phyloP scores from a whole-genome alignment of 2,113 vertebrate species.

The Noturus placidus region DNA sequence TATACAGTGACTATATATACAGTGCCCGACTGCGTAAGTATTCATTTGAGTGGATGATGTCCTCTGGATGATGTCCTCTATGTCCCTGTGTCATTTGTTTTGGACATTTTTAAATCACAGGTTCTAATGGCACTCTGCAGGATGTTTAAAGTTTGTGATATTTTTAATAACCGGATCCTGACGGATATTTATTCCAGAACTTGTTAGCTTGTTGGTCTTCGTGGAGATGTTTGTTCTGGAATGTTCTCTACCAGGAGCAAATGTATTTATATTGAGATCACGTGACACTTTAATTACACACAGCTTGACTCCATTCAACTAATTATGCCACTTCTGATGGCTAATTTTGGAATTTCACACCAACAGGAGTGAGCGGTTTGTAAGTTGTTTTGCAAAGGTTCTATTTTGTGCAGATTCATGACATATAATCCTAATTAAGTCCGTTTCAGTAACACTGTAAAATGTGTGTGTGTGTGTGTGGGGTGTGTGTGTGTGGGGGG shows the following conservation, averaged over 20 bases:
- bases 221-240: background rate
- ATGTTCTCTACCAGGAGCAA: background rate
- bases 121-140: background rate
- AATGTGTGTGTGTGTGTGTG: too few relatives aligned
- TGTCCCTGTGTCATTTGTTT: background rate
- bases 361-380: background rate
- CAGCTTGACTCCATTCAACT: background rate
- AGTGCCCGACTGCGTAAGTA: background rate
- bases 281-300: conserved; percentile 1
- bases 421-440: conserved; percentile 9
- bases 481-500: too few relatives aligned
- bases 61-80: background rate
- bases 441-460: background rate
- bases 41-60: background rate
- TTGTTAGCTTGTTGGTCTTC: background rate
- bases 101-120: too few relatives aligned
- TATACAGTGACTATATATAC: background rate
- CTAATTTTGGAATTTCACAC: background rate
- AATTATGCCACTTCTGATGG: background rate
- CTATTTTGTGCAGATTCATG: background rate
- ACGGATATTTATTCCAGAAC: background rate
- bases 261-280: background rate
- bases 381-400: background rate
- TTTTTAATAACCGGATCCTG: background rate
- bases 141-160: background rate